A percentile compares a stretch with the other conserved stretches of the same genome.
phyloP scores from a whole-genome alignment of 2,888 invertebrate genomes.

The Apeira syringaria region DNA sequence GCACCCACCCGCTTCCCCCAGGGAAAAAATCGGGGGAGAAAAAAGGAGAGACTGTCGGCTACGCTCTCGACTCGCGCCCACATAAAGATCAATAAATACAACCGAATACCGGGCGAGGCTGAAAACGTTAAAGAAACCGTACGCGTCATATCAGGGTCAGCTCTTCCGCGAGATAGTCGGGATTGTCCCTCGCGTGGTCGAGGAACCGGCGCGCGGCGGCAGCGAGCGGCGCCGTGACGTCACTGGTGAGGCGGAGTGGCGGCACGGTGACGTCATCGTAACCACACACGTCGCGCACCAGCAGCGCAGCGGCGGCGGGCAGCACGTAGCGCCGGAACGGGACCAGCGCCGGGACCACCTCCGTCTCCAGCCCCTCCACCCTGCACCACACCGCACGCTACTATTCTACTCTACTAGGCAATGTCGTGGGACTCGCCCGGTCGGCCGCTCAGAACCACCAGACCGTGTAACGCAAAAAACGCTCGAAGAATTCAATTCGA shows the following conservation, averaged over 20 bases:
- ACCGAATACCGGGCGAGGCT: too few species aligned
- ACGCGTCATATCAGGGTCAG: conserved; percentile 37
- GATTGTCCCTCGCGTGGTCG: conserved; percentile 38
- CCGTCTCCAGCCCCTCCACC: conserved; percentile 40
- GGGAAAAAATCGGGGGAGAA: too few species aligned
- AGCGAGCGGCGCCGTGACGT: not conserved
- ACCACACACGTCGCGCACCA: conserved; percentile 42
- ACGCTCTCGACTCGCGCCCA: too few species aligned
- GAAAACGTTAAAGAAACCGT: too few species aligned
- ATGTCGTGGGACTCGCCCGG: too few species aligned
- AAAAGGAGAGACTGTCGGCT: too few species aligned
- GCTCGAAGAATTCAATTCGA: too few species aligned
- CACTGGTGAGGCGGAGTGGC: not conserved
- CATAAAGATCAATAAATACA: too few species aligned
- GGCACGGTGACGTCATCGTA: conserved; percentile 9
- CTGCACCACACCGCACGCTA: conserved; percentile 43
- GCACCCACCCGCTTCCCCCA: too few species aligned
- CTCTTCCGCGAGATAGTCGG: conserved; percentile 54
- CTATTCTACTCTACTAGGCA: too few species aligned
- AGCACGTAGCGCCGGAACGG: conserved; percentile 64
- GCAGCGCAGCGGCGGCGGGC: conserved; percentile 45
- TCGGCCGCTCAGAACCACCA: too few species aligned
- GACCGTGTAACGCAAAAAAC: too few species aligned
- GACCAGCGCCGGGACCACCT: conserved; percentile 48
- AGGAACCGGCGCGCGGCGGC: conserved; percentile 24